Evolutionary conservation across 2,113 vertebrate genomes (phyloP).

Genomic region (Sterna hirundo): DNA sequence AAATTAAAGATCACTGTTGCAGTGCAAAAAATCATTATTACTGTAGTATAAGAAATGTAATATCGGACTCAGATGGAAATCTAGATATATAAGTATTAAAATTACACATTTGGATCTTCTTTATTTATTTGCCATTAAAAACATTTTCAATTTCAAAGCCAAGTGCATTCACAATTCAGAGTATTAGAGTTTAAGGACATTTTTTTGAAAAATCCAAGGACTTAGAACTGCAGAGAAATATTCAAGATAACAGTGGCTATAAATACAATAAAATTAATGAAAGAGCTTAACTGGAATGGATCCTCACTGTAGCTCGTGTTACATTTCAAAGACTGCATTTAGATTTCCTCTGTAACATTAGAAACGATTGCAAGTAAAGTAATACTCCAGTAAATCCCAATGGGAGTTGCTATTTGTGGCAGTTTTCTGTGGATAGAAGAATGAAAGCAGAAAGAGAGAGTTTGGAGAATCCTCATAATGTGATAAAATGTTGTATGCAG

Average conservation of each 20-base stretch:
- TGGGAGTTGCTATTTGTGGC: neutral
- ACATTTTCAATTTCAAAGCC: neutral
- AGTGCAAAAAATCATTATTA: neutral
- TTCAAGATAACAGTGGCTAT: neutral
- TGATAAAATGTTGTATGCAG: neutral
- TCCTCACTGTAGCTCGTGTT: neutral
- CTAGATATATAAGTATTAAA: neutral
- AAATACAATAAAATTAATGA: neutral
- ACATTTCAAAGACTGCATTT: conserved; percentile 16
- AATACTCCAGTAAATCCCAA: conserved; percentile 3
- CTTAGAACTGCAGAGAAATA: neutral
- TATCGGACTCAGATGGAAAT: neutral
- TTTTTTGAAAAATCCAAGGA: neutral
- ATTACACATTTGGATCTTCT: neutral
- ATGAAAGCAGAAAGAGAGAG: neutral
- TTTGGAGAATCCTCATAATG: neutral
- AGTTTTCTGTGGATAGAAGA: neutral
- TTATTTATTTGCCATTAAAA: neutral
- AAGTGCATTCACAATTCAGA: neutral
- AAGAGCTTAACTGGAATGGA: neutral
- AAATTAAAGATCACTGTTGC: conserved; percentile 40
- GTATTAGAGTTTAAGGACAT: neutral
- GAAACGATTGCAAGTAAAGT: neutral
- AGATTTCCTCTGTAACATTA: neutral
- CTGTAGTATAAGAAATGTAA: neutral